Conservation (phyloP, 2,113 vertebrate species). For the Charadrius vociferus region DNA sequence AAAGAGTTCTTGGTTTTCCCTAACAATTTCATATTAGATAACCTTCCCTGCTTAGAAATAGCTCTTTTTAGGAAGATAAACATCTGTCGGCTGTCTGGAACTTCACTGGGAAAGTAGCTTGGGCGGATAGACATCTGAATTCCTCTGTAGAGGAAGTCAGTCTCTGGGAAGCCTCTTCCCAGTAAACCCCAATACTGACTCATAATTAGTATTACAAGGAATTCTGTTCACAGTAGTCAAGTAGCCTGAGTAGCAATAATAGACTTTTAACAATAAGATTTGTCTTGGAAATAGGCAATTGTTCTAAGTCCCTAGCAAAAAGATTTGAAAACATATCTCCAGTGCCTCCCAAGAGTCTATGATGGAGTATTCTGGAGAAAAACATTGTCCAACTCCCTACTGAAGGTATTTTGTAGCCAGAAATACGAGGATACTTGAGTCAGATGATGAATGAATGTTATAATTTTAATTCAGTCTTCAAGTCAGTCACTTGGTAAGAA, state of each 20-base stretch:
- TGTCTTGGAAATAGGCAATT: background rate
- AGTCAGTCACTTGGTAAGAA: background rate
- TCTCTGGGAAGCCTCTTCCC: background rate
- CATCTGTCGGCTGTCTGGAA: background rate
- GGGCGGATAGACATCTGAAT: background rate
- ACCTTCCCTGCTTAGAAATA: background rate
- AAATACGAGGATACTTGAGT: background rate
- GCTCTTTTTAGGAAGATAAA: background rate
- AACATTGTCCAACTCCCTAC: background rate
- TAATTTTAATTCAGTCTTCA: background rate
- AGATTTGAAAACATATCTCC: background rate
- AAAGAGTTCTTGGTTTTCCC: background rate
- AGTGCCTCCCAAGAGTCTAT: background rate
- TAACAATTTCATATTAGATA: background rate
- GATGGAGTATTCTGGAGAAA: background rate
- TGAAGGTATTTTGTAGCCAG: background rate
- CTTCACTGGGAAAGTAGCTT: background rate
- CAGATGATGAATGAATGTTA: background rate
- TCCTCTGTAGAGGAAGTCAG: background rate
- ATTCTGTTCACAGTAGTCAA: background rate
- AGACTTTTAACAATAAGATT: background rate
- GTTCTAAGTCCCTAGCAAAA: background rate
- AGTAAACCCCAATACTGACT: background rate
- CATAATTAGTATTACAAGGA: rapidly evolving
- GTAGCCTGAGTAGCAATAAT: background rate